A percentile compares a stretch with the other conserved stretches of the same genome.
These are phyloP conservation scores for Brachyhypopomus occidentalis DNA, from an alignment of 2,113 vertebrate genomes.

Conservation along the genomic window DNA sequence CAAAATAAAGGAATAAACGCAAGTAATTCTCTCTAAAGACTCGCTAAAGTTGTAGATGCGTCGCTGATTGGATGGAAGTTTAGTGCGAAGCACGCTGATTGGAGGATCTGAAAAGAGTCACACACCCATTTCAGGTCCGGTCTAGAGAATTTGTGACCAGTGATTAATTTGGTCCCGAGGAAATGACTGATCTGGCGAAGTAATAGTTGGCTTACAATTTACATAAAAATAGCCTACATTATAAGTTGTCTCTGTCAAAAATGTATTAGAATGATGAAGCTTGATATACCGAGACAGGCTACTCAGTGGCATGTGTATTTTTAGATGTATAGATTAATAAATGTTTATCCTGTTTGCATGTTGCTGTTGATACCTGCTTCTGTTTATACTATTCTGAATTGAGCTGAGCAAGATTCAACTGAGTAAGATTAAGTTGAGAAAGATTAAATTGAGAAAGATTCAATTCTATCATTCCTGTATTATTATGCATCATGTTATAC, in stretches of 20 bases:
- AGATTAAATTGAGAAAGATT: no score
- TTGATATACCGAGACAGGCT: background rate
- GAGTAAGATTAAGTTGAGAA: no score
- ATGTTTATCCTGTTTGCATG: background rate
- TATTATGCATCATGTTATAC: no score
- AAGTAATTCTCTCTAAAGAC: slow-evolving; percentile 32
- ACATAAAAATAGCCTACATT: no score
- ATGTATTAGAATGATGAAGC: background rate
- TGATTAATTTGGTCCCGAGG: background rate
- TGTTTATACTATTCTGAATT: no score
- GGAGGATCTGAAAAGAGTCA: slow-evolving; percentile 13
- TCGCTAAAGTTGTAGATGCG: slow-evolving; percentile 37
- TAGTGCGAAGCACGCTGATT: slow-evolving; percentile 41
- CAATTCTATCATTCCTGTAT: no score
- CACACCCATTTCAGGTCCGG: background rate
- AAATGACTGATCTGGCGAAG: background rate
- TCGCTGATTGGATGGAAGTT: slow-evolving; percentile 70
- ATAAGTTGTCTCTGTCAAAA: background rate
- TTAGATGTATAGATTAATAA: background rate
- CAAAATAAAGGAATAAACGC: slow-evolving; percentile 43
- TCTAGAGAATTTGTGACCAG: background rate
- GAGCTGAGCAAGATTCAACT: no score
- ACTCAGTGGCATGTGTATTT: background rate
- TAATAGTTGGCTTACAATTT: no score
- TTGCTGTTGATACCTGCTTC: no score